Conservation (phyloP, 2,113 vertebrate genomes). For the Menura novaehollandiae region DNA sequence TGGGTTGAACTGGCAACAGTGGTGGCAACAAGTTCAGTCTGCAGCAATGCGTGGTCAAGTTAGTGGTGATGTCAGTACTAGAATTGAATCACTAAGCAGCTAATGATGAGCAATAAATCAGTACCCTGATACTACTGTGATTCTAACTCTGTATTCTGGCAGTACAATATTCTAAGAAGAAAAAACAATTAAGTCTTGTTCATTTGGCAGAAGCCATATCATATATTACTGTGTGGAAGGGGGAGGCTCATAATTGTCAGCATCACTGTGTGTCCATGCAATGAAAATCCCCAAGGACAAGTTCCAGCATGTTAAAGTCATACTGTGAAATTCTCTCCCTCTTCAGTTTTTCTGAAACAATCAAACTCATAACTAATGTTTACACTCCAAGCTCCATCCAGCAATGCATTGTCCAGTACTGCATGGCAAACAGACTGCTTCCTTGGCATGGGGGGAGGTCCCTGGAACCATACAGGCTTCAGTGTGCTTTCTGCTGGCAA, state of each 20-base stretch:
- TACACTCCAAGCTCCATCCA: neutral
- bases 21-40: neutral
- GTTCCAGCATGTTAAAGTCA: neutral
- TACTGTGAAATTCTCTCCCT: neutral
- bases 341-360: neutral
- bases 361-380: neutral
- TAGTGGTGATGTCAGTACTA: neutral
- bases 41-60: neutral
- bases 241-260: neutral
- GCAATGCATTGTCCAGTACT: neutral
- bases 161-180: neutral
- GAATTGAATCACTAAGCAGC: neutral
- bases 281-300: neutral
- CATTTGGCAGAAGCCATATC: neutral
- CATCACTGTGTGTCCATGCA: neutral
- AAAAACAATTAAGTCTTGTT: neutral
- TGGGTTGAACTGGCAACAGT: neutral
- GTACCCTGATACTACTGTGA: neutral
- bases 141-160: neutral
- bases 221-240: neutral
- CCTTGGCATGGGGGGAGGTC: neutral
- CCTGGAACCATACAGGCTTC: neutral
- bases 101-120: neutral
- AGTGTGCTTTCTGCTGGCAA: neutral
- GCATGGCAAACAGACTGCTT: neutral